Percentiles rank a stretch among this genome's conserved stretches.
Evolutionary conservation across 2,888 invertebrate species (phyloP).

Genomic region (Drosophila parthenogenetica): DNA sequence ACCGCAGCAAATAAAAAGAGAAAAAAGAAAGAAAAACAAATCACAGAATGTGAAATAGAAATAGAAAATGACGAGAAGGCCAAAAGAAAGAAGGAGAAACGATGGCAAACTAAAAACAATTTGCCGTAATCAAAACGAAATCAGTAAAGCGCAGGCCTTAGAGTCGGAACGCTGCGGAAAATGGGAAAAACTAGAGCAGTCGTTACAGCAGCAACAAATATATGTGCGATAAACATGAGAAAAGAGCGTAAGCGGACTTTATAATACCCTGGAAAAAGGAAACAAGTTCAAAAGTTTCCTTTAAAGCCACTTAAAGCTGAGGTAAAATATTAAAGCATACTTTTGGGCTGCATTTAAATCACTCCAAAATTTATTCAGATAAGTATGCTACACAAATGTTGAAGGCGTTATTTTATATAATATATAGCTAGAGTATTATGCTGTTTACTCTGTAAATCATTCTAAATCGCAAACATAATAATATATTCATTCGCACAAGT

Average conservation of each 20-base stretch:
- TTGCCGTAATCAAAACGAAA: slow-evolving; percentile 79
- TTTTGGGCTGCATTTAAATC: background rate
- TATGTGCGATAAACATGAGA: slow-evolving; percentile 12
- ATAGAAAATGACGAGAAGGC: background rate
- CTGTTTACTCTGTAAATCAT: background rate
- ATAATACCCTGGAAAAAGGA: slow-evolving; percentile 24
- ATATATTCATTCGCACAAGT: slow-evolving; percentile 12
- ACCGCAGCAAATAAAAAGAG: slow-evolving; percentile 26
- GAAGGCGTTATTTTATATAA: background rate
- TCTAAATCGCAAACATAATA: background rate
- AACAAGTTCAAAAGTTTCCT: background rate
- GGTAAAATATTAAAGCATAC: background rate
- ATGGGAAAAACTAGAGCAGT: slow-evolving; percentile 28
- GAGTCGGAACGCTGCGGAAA: slow-evolving; percentile 36
- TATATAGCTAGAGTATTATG: background rate
- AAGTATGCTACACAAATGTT: slow-evolving; percentile 6
- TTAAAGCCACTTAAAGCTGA: background rate
- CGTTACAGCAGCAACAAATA: slow-evolving; percentile 34
- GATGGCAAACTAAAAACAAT: slow-evolving; percentile 74
- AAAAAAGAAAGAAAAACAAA: slow-evolving; percentile 32
- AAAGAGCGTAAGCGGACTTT: background rate
- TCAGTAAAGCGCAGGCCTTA: slow-evolving; percentile 69
- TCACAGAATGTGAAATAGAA: slow-evolving; percentile 30
- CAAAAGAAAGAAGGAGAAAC: slow-evolving; percentile 37
- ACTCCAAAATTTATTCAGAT: background rate